Evolutionary conservation across 2,797 vertebrate species (phyloP).

Genomic region (Tangara arthus): DNA sequence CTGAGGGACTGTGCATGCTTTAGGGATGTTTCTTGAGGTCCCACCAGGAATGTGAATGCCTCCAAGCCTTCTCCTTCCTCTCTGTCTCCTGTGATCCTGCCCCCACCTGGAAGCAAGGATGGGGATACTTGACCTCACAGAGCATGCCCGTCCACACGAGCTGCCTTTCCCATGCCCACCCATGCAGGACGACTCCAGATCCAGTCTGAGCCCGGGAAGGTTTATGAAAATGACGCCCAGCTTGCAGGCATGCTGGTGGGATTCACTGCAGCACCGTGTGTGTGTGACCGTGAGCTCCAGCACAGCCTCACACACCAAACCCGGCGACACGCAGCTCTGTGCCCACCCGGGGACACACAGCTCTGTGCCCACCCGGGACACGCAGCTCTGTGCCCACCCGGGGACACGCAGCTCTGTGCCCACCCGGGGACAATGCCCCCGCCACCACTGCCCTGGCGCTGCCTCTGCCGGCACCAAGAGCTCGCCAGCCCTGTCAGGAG

Average conservation of each 20-base stretch:
- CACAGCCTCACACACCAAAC: neutral
- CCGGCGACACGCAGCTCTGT: neutral
- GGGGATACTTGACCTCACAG: neutral
- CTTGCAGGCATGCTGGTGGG: neutral
- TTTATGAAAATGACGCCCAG: neutral
- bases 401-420: too few relatives aligned
- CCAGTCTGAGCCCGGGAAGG: neutral
- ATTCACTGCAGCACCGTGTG: neutral
- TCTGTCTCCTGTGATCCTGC: neutral
- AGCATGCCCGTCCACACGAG: accelerated
- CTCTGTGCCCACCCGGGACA: too few relatives aligned
- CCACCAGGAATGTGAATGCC: neutral
- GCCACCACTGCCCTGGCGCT: accelerated
- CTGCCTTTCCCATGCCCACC: neutral
- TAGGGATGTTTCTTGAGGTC: neutral
- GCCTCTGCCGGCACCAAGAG: neutral
- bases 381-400: too few relatives aligned
- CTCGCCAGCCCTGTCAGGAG: neutral
- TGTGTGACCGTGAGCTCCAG: neutral
- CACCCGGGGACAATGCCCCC: neutral
- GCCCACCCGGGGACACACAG: too few relatives aligned
- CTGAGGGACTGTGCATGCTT: neutral
- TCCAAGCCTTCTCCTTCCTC: neutral
- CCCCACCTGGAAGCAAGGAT: neutral
- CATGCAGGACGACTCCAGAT: neutral